A percentile compares a stretch with the other conserved stretches of the same genome.
These are phyloP conservation scores for Drosophila simulans DNA, from an alignment of 1,140 invertebrate species.

Conservation along the genomic window DNA sequence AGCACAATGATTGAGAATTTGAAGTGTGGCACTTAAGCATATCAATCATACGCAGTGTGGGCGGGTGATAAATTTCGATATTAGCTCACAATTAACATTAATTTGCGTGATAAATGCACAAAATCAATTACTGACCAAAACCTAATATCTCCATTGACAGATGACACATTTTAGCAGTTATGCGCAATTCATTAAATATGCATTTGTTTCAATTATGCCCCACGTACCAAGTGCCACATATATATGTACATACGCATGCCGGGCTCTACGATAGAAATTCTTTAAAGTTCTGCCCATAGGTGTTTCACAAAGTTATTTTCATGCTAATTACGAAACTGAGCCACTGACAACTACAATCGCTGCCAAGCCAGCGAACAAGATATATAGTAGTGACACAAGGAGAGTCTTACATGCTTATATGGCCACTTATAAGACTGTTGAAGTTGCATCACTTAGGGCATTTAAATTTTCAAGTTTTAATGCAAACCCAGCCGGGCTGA, in stretches of 20 bases:
- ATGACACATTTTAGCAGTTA: constrained; percentile 63
- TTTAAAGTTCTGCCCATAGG: constrained; percentile 47
- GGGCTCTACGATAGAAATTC: constrained; percentile 37
- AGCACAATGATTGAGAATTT: background rate
- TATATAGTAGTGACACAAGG: constrained; percentile 22
- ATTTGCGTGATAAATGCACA: constrained; percentile 76
- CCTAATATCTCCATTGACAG: constrained; percentile 52
- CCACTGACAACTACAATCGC: constrained; percentile 29
- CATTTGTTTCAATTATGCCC: constrained; percentile 72
- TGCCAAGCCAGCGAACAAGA: constrained; percentile 1
- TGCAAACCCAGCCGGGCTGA: constrained; percentile 55
- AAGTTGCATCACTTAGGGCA: constrained; percentile 72
- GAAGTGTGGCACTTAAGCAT: constrained; percentile 4
- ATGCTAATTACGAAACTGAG: constrained; percentile 65
- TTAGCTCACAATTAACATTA: constrained; percentile 74
- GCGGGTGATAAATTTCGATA: constrained; percentile 50
- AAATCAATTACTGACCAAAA: constrained; percentile 69
- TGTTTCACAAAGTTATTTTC: constrained; percentile 56
- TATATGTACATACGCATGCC: background rate
- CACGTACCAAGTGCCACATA: constrained; percentile 2
- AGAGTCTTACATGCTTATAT: constrained; percentile 17
- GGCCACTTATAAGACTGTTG: constrained; percentile 46
- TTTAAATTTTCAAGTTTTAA: constrained; percentile 82
- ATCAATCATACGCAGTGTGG: constrained; percentile 43
- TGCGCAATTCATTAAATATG: constrained; percentile 70